Percentiles rank a stretch among this genome's conserved stretches.
phyloP scores from a whole-genome alignment of 2,797 vertebrate genomes.

The Melopsittacus undulatus region DNA sequence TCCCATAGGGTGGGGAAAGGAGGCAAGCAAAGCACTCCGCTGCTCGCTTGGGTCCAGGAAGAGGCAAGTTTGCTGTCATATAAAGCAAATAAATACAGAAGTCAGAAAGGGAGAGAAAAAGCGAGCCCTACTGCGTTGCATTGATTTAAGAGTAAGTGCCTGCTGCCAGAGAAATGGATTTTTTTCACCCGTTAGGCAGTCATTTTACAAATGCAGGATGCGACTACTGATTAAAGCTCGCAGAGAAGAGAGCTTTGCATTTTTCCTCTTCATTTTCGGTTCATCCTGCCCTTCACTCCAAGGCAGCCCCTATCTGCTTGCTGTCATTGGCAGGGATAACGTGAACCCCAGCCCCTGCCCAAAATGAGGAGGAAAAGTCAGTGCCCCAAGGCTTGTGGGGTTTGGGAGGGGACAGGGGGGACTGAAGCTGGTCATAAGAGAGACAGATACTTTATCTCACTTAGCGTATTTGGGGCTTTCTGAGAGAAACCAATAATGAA shows the following conservation, averaged over 20 bases:
- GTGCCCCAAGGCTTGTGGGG: rapidly evolving
- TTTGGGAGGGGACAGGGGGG: rapidly evolving
- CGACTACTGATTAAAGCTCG: slow-evolving; percentile 19
- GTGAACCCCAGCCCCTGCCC: not conserved
- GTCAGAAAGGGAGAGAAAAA: not conserved
- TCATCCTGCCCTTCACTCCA: not conserved
- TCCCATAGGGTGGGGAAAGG: slow-evolving; percentile 54
- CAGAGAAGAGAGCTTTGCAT: not conserved
- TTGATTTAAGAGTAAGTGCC: slow-evolving; percentile 75
- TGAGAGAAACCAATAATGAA: not conserved
- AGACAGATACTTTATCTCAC: not conserved
- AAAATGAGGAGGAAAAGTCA: not conserved
- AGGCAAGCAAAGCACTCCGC: slow-evolving; percentile 46
- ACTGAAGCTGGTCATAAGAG: not conserved
- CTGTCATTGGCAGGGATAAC: not conserved
- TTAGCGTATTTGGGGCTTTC: not conserved
- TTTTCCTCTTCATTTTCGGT: not conserved
- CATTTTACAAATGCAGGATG: slow-evolving; percentile 67
- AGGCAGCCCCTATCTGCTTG: not conserved
- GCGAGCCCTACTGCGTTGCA: slow-evolving; percentile 49
- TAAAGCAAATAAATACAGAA: slow-evolving; percentile 65
- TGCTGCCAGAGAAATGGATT: slow-evolving; percentile 61
- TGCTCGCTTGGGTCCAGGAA: slow-evolving; percentile 57
- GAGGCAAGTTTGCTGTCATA: slow-evolving; percentile 58
- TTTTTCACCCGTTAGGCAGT: slow-evolving; percentile 62